Evolutionary conservation across 2,113 vertebrate species (phyloP), one percentile per base, ranked within the genome.

Genomic region (Amia ocellicauda): DNA sequence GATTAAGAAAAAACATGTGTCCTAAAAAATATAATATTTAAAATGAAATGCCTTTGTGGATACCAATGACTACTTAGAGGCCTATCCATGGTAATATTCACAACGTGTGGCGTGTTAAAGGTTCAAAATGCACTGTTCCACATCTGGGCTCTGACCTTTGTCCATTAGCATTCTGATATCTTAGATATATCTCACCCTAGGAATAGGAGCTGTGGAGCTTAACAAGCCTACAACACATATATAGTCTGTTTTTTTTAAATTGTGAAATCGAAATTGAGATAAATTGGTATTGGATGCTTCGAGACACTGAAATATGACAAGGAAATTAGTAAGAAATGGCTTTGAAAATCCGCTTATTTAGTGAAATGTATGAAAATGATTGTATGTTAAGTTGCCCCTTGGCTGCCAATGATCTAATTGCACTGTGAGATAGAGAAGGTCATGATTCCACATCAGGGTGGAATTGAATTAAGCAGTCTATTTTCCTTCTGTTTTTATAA

Each of bases 131-230:
- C 40, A 9, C 3, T 11, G 24, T 3, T 17, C 13, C 51, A 56
- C 66, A 68, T 68, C 66, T 68, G 66, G 28, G 49, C 11, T 19
- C 42, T 62, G 60, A 68, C 66, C 66, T 49, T 50, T 23, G 45
- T 27, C 26, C 36, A 43, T 9, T 43, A 17, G 27, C 53, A 7
- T 52, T 28, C 60, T 58, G 66, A 57, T 60, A 59, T 62, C 49
- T 51, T 17, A 50, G 51, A 41, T 56, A 52, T 19, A 10, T 55
- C 43, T 28, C n/a, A n/a, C n/a, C n/a, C n/a, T n/a, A n/a, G n/a
- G n/a, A n/a, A n/a, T n/a, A n/a, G n/a, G n/a, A n/a, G n/a, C n/a
- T n/a, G n/a, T n/a, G n/a, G n/a, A n/a, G n/a, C n/a, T n/a, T n/a
- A n/a, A 3, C 54, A 47, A n/a, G 53, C 11, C 5, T 57, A 26